phyloP scores from a whole-genome alignment of 2,113 vertebrate genomes.

The Hymenochirus boettgeri region DNA sequence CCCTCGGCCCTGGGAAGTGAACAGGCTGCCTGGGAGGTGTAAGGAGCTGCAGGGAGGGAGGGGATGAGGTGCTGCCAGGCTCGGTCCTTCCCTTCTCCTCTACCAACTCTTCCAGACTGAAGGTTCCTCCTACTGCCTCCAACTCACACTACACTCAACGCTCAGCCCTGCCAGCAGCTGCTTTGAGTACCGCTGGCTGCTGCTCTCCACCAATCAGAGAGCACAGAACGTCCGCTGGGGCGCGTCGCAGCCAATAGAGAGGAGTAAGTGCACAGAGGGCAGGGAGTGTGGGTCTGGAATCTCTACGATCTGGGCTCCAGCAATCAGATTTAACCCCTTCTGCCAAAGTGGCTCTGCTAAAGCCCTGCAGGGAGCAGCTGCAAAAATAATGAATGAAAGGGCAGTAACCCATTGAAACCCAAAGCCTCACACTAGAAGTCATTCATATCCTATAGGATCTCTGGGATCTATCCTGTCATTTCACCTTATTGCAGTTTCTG shows the following conservation, averaged over 20 bases:
- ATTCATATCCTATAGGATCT: background rate
- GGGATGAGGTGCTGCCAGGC: slow-evolving; percentile 42
- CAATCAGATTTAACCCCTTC: slow-evolving; percentile 10
- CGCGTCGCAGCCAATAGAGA: slow-evolving; percentile 80
- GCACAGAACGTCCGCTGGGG: slow-evolving; percentile 66
- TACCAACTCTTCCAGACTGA: slow-evolving; percentile 60
- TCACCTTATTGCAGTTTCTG: background rate
- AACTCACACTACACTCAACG: slow-evolving; percentile 84
- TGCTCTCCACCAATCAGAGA: slow-evolving; percentile 81
- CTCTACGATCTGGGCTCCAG: slow-evolving; percentile 10
- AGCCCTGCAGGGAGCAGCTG: background rate
- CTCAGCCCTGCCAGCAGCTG: slow-evolving; percentile 90
- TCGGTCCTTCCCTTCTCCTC: slow-evolving; percentile 66
- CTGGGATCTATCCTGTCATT: background rate
- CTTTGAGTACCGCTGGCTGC: slow-evolving; percentile 97
- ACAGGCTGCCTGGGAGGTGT: slow-evolving; percentile 41
- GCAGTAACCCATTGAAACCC: background rate
- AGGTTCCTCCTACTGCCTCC: slow-evolving; percentile 70
- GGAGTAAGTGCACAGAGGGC: slow-evolving; percentile 57
- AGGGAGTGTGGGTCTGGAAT: slow-evolving; percentile 47
- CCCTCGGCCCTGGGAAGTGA: slow-evolving; percentile 49
- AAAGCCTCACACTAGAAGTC: too few species aligned
- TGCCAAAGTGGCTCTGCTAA: background rate
- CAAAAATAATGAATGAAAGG: too few species aligned
- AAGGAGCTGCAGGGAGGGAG: too few species aligned